Evolutionary conservation across 1,140 invertebrate species (phyloP).

Genomic region (Limonius californicus): DNA sequence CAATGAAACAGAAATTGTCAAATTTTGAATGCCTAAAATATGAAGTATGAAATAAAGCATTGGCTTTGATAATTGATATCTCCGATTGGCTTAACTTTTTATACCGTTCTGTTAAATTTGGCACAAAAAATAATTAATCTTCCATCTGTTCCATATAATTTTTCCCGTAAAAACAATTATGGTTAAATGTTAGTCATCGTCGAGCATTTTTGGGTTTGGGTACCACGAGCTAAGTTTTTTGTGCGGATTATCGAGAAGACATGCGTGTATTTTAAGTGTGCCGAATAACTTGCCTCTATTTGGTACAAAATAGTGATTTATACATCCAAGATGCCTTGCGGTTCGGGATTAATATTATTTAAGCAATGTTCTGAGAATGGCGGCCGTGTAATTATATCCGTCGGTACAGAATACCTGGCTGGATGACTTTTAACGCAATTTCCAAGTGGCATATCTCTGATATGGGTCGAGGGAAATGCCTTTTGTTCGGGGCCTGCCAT

Average conservation of each 20-base stretch:
- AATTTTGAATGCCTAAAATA: too few relatives aligned
- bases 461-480: conserved; percentile 44
- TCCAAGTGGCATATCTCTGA: conserved; percentile 45
- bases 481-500: conserved; percentile 36
- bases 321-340: conserved; percentile 9
- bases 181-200: not conserved
- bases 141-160: not conserved
- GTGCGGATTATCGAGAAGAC: not conserved
- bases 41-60: too few relatives aligned
- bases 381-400: conserved; percentile 39
- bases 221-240: not conserved
- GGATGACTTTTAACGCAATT: conserved; percentile 46
- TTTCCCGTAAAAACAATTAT: not conserved
- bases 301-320: conserved; percentile 9
- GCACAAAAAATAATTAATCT: too few relatives aligned
- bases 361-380: conserved; percentile 32
- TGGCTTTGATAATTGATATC: too few relatives aligned
- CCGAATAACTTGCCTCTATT: conserved; percentile 4
- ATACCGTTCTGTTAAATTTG: too few relatives aligned
- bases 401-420: conserved; percentile 34
- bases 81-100: not conserved
- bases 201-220: not conserved
- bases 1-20: too few relatives aligned
- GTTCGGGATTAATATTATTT: conserved; percentile 15
- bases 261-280: not conserved